A percentile compares a stretch with the other conserved stretches of the same genome.
Conservation (phyloP, 2,888 invertebrate genomes). For the Lasioglossum morio region DNA sequence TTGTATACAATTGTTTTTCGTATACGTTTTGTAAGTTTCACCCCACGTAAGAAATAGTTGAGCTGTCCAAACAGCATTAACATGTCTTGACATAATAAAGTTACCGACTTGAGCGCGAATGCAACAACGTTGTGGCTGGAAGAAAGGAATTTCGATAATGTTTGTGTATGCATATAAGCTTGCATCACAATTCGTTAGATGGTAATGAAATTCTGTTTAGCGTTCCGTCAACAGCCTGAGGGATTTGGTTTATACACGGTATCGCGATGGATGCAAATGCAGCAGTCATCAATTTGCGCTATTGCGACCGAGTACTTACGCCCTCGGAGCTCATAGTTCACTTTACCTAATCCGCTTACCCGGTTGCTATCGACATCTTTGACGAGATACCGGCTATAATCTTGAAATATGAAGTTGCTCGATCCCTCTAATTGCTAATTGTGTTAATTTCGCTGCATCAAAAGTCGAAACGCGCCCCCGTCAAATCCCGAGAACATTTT, state of each 20-base stretch:
- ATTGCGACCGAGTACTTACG: constrained; percentile 67
- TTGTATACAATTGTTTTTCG: background rate
- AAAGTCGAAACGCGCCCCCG: background rate
- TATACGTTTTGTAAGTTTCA: background rate
- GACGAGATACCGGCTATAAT: constrained; percentile 34
- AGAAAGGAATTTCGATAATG: constrained; percentile 11
- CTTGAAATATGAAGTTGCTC: constrained; percentile 10
- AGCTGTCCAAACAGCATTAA: background rate
- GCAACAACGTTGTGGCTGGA: background rate
- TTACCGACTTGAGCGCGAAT: background rate
- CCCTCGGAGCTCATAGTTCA: constrained; percentile 63
- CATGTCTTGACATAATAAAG: background rate
- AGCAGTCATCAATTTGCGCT: constrained; percentile 63
- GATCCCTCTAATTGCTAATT: constrained; percentile 26
- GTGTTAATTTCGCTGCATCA: constrained; percentile 12
- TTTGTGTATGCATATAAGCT: constrained; percentile 8
- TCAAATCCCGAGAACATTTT: background rate
- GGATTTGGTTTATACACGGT: constrained; percentile 51
- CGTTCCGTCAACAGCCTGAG: constrained; percentile 44
- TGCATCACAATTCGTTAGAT: constrained; percentile 40
- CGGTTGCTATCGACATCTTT: constrained; percentile 44
- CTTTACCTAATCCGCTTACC: constrained; percentile 58
- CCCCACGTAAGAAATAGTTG: background rate
- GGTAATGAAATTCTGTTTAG: constrained; percentile 55
- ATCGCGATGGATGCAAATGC: constrained; percentile 57